These are phyloP conservation scores for Virgularia gustaviana DNA, from an alignment of 92 coral and sea anemone species.

Conservation along the genomic window DNA sequence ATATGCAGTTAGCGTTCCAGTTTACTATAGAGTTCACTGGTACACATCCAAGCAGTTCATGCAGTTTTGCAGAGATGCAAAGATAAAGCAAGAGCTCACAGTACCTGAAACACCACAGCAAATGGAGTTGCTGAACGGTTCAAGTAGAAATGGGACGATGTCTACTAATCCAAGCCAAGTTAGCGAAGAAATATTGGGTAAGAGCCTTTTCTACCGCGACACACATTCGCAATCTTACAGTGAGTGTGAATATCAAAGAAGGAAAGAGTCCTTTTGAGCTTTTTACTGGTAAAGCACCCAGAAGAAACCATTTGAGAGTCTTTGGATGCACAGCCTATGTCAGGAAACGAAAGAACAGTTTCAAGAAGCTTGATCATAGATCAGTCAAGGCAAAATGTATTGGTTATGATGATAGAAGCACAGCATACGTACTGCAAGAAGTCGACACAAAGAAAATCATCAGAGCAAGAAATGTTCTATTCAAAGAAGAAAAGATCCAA, in stretches of 20 bases:
- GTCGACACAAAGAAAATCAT: slow-evolving; percentile 7
- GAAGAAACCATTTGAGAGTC: too few species aligned
- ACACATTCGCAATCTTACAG: too few species aligned
- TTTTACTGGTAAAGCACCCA: neutral
- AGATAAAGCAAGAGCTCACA: neutral
- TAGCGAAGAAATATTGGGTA: neutral
- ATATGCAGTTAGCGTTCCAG: too few species aligned
- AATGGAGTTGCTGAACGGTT: neutral
- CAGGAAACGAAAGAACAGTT: too few species aligned
- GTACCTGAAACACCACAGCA: neutral
- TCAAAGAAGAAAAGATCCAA: neutral
- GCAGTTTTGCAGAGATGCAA: too few species aligned
- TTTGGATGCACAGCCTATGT: too few species aligned
- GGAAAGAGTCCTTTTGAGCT: slow-evolving; percentile 1
- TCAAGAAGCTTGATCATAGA: too few species aligned
- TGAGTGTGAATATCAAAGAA: neutral
- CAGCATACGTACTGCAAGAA: slow-evolving; percentile 1
- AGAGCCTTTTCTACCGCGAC: neutral
- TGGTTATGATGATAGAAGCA: neutral
- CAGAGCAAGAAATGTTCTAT: neutral
- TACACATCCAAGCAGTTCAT: neutral
- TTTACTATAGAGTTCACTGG: too few species aligned
- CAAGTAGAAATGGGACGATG: neutral
- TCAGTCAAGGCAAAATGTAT: neutral
- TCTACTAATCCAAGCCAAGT: too few species aligned